Evolutionary conservation across 2,113 vertebrate species (phyloP).

Genomic region (Gymnocephalus cernua): DNA sequence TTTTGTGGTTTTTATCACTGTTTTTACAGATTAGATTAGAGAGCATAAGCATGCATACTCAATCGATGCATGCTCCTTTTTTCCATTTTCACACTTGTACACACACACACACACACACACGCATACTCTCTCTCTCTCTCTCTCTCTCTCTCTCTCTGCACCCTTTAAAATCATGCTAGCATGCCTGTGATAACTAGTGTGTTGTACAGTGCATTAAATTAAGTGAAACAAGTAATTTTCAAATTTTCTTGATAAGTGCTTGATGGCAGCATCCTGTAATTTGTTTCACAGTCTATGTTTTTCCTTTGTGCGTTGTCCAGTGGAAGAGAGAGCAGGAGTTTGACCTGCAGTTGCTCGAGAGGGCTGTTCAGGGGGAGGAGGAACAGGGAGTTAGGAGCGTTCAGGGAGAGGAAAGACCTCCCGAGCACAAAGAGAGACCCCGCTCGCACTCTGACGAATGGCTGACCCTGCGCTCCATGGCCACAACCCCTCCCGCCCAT

Average conservation of each 20-base stretch:
- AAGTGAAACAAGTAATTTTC: conserved; percentile 38
- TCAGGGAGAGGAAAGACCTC: conserved; percentile 89
- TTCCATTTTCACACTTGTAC: conserved; percentile 29
- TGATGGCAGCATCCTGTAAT: conserved; percentile 28
- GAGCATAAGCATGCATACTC: conserved; percentile 56
- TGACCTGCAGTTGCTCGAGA: conserved; percentile 97
- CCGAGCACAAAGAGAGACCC: conserved; percentile 80
- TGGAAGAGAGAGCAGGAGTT: conserved; percentile 99
- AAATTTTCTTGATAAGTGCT: conserved; percentile 7
- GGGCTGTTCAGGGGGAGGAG: conserved; percentile 90
- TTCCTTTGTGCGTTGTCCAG: conserved; percentile 82
- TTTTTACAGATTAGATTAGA: conserved; percentile 43
- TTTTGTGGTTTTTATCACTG: conserved; percentile 30
- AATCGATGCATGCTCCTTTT: conserved; percentile 62
- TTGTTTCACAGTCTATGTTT: conserved; percentile 49
- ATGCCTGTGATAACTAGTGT: conserved; percentile 18
- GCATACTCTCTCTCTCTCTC: background rate
- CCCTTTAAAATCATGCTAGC: conserved; percentile 13
- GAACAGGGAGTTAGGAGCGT: conserved; percentile 79
- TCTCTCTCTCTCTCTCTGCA: conserved; percentile 7
- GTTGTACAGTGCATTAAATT: background rate
- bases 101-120: conserved; percentile 37
- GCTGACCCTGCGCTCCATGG: conserved; percentile 86
- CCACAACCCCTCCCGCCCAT: conserved; percentile 83
- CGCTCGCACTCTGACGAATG: conserved; percentile 88